These are phyloP conservation scores for Tenthredo amoena DNA, from an alignment of 2,888 invertebrate genomes.

Conservation along the genomic window DNA sequence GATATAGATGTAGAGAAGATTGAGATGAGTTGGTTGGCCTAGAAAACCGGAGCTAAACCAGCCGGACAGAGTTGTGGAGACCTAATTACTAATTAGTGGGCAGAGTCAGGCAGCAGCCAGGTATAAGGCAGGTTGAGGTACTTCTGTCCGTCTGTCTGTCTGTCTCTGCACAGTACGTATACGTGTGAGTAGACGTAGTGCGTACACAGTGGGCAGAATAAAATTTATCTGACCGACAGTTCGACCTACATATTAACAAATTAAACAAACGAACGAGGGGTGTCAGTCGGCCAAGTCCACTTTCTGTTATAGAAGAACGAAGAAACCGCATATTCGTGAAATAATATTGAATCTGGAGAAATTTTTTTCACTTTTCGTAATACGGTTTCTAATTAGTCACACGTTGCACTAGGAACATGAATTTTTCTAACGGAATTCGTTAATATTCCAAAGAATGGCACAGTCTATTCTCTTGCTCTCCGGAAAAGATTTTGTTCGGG, in stretches of 20 bases:
- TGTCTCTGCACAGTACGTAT: background rate
- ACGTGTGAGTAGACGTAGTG: background rate
- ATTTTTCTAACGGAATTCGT: too few species aligned
- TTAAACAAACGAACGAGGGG: background rate
- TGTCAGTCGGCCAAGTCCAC: background rate
- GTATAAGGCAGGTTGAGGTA: conserved; percentile 3
- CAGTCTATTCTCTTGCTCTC: too few species aligned
- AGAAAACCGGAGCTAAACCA: conserved; percentile 63
- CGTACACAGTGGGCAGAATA: background rate
- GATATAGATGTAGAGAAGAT: conserved; percentile 25
- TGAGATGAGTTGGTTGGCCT: conserved; percentile 62
- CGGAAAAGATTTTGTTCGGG: too few species aligned
- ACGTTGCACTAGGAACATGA: too few species aligned
- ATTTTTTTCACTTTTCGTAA: too few species aligned
- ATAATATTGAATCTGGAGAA: background rate
- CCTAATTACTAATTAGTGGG: conserved; percentile 72
- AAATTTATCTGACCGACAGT: background rate
- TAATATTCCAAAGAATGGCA: too few species aligned
- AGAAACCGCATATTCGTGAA: background rate
- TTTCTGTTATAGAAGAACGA: background rate
- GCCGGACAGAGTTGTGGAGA: conserved; percentile 57
- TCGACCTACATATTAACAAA: conserved; percentile 10
- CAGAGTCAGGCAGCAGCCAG: conserved; percentile 54
- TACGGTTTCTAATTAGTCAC: too few species aligned
- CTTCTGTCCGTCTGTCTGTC: conserved; percentile 1